Conservation (phyloP, 2,113 vertebrate species). For the Bambusicola thoracicus region DNA sequence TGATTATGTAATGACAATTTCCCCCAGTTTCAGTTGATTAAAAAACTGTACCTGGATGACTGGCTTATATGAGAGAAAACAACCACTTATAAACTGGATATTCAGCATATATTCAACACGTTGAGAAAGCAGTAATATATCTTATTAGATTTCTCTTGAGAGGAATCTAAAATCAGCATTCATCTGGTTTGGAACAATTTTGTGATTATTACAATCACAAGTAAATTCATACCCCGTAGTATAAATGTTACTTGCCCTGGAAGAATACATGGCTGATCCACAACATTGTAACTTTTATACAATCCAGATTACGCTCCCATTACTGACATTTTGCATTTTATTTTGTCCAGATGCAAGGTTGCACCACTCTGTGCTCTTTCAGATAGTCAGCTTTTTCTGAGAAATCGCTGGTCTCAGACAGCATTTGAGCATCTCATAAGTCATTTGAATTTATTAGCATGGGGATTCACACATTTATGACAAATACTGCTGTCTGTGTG, state of each 20-base stretch:
- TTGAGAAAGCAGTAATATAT: neutral
- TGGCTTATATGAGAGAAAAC: neutral
- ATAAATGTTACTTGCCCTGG: neutral
- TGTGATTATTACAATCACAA: neutral
- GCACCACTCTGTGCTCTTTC: neutral
- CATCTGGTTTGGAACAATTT: neutral
- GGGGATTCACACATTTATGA: constrained; percentile 17
- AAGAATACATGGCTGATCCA: neutral
- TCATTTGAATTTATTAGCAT: constrained; percentile 23
- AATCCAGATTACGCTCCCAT: neutral
- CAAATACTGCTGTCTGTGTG: constrained; percentile 23
- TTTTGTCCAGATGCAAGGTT: constrained; percentile 9
- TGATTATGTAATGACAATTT: neutral
- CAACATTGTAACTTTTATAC: neutral
- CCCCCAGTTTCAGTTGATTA: neutral
- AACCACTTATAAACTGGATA: neutral
- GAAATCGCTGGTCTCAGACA: constrained; percentile 20
- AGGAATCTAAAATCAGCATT: neutral
- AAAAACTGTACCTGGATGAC: neutral
- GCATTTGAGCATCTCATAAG: constrained; percentile 30
- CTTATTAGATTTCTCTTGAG: neutral
- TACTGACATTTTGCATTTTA: neutral
- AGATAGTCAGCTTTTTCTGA: neutral
- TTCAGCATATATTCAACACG: neutral
- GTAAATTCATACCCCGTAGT: neutral